Evolutionary conservation across 1,140 invertebrate species (phyloP), one percentile per base, ranked within the genome.

Genomic region (Heliconius melpomene): DNA sequence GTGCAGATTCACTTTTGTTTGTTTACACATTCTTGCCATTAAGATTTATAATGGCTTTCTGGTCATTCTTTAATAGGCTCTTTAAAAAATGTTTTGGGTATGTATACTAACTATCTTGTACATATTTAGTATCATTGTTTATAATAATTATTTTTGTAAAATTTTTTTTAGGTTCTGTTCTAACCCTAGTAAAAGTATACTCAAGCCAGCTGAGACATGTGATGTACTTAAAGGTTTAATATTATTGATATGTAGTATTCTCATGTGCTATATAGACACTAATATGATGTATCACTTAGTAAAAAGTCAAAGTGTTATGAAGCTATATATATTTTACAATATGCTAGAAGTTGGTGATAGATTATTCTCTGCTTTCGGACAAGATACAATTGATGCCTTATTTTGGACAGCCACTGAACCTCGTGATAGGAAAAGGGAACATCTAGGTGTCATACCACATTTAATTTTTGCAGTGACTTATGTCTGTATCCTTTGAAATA

Each of bases 261-360:
- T 98, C 50, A 97, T 99, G 94, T 97, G 97, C 82, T 97, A 98
- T 87, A 96, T 99, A 77, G 99, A 99, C 91, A 99, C 98, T 16
- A 99, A 99, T 82, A 98, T 99, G 95, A 97, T 99, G 95, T 99
- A 99, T 94, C 99, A 99, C 95, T 95, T 99, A 83, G 99, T 99
- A 38, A 98, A 99, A 93, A 99, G 98, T 88, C 99, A 99, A 91
- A 99, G 98, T 76, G 98, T 99, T 73, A 99, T 99, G 90, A 99
- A 99, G 92, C 95, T 99, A 72, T 99, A 99, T 91, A 99, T 99
- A 90, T 99, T 99, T 95, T 99, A 99, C 92, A 99, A 99, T 95
- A 99, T 99, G 98, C 95, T 99, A 74, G 99, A 99, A 95, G 99
- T 99, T 60, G 98, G 98, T 26, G 99, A 99, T 95, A 95, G 98